Base-by-base conservation (phyloP, 2,888 invertebrate genomes). In the Drosophila quinaria region DNA sequence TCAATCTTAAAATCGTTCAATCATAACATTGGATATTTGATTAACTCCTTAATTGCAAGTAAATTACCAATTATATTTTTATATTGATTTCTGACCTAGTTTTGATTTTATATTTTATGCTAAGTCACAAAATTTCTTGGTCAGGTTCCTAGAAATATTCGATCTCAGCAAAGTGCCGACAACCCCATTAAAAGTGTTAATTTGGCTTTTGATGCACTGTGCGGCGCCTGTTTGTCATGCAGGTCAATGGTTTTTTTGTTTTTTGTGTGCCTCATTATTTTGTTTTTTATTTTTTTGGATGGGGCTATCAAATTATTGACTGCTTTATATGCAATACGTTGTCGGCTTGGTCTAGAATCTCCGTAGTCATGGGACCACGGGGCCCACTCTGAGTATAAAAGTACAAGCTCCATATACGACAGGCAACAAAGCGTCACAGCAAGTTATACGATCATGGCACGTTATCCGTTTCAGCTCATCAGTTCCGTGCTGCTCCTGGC, bases 171-270 rank as follows among this genome's bases (percentile, higher is more conserved):
- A 46, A 44, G 8, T 35, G 47, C 31, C 59, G 59, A 39, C 41
- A 44, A 46, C 15, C 15, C 13, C 13, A 13, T 51, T 25, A 41
- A 17, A 31, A 8, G 29, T 17, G 13, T 47, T 29, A 50, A 62
- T 29, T 56, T 19, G 44, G 33, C 35, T 67, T 66, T 61, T 9
- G 52, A 50, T 46, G 50, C 70, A 74, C 87, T 73, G 77, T 80
- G 86, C 80, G 70, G 59, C 71, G 80, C 74, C 88, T 88, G 83
- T 55, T 86, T 84, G 78, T 74, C 86, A 87, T 83, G 88, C 83
- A 69, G 80, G 81, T 75, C 81, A 72, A 78, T 78, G 66, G 65
- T 61, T 66, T 67, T 50, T 46, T 55, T 50, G 44, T 46, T 51
- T 25, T 25, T 5, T 25, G 19, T 55, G 47, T 13, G 29, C 49